Base-by-base conservation (phyloP, 2,888 invertebrate species). In the Platycnemis pennipes region DNA sequence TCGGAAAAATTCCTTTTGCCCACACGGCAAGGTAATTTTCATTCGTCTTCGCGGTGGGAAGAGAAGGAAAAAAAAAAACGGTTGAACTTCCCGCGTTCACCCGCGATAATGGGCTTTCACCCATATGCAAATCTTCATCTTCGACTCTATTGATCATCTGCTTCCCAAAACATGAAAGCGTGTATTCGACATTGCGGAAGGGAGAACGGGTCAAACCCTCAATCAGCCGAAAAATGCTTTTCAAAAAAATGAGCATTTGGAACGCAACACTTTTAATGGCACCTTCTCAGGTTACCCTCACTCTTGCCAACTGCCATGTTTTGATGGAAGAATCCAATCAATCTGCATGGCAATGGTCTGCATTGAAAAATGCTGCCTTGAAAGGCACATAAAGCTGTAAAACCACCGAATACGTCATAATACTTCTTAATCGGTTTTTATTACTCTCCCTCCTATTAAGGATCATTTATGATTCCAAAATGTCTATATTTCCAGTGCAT, bases 61-160 rank as follows among this genome's bases (percentile, higher is more conserved):
- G 19, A 22, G n/a, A 69, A 77, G 11, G 37, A 77, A 77, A 77
- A 37, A n/a, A 31, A 16, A 16, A 22, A 26, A n/a, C n/a, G n/a
- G n/a, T n/a, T n/a, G n/a, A n/a, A 26, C 77, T 77, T 77, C 11
- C 77, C 77, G 2, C 77, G n/a, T 26, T 37, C 37, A 77, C 37
- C 13, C 37, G 77, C 37, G 77, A 77, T 77, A 77, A 77, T 77
- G 37, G 77, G 16, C 77, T 77, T 77, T 77, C 77, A 77, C 77
- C 77, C 13, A 77, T 77, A 77, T 77, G 77, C 77, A 77, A 77
- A 77, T 37, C 77, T 5, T 77, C 31, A 49, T 77, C 37, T 77
- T 13, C 37, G 13, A 77, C 26, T 37, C 11, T 77, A 77, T 77
- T 37, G 77, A 77, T 77, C 77, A 77, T 77, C 77, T 77, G 77